Percentiles rank a stretch among this genome's conserved stretches.
These are phyloP conservation scores for Echinometra lucunter DNA, from an alignment of 53 echinoderm and acorn worm genomes.

Conservation along the genomic window DNA sequence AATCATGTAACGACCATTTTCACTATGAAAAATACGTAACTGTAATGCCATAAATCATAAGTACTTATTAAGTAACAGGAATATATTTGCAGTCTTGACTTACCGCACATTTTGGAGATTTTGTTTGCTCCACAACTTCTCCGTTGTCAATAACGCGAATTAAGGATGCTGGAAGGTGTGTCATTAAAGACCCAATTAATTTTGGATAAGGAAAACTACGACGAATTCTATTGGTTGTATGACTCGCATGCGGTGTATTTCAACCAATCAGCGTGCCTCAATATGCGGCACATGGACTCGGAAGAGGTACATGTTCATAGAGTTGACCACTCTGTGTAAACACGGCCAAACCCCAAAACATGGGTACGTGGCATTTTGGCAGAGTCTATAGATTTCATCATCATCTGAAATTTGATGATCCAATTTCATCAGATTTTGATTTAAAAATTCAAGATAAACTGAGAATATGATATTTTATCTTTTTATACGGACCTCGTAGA, in stretches of 20 bases:
- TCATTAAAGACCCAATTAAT: background rate
- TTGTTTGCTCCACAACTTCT: background rate
- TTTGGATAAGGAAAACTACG: background rate
- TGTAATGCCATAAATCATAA: background rate
- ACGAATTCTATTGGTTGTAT: background rate
- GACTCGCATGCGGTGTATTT: background rate
- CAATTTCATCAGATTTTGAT: background rate
- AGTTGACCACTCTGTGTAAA: background rate
- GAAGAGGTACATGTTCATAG: background rate
- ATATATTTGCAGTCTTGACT: background rate
- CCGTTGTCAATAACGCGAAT: conserved; percentile 15
- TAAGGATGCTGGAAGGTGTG: background rate
- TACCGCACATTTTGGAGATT: conserved; percentile 2
- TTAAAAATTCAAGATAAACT: no score
- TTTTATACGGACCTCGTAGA: no score
- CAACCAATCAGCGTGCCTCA: background rate
- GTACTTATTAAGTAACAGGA: background rate
- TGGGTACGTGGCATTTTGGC: background rate
- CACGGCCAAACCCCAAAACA: background rate
- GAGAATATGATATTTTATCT: no score
- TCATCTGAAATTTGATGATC: background rate
- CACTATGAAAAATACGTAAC: background rate
- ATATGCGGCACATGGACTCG: background rate
- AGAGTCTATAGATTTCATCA: background rate
- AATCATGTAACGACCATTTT: background rate